These are phyloP conservation scores for Macaria liturata DNA, from an alignment of 2,888 invertebrate species.

Conservation along the genomic window DNA sequence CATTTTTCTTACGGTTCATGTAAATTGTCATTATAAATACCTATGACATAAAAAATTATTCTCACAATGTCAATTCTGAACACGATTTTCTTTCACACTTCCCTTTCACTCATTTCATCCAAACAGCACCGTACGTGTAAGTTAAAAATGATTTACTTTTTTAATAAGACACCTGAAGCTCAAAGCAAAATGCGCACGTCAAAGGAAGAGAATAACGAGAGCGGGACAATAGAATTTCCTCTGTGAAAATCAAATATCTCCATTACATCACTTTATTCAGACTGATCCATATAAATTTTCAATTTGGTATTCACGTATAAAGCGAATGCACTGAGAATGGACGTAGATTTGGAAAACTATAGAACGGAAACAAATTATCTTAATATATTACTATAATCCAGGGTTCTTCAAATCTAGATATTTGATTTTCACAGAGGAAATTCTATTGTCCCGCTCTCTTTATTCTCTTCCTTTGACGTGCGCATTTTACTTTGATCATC, in stretches of 20 bases:
- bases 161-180: conserved; percentile 9
- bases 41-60: no score
- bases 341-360: conserved; percentile 27
- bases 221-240: conserved; percentile 14
- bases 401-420: no score
- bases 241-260: conserved; percentile 27
- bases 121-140: not conserved
- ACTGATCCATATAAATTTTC: conserved; percentile 35
- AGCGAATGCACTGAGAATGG: conserved; percentile 34
- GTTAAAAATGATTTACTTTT: not conserved
- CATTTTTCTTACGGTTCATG: no score
- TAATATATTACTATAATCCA: no score
- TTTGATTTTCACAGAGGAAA: conserved; percentile 24
- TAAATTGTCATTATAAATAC: no score
- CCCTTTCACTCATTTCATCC: no score
- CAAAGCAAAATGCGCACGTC: not conserved
- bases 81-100: no score
- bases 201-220: conserved; percentile 4
- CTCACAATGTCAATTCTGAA: no score
- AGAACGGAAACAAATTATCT: not conserved
- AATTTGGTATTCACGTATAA: conserved; percentile 34
- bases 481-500: not conserved
- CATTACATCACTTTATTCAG: conserved; percentile 28
- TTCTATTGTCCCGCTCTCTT: conserved; percentile 12
- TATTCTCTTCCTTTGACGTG: conserved; percentile 1